A percentile compares a stretch with the other conserved stretches of the same genome.
These are phyloP conservation scores for Psophia crepitans DNA, from an alignment of 2,113 vertebrate genomes.

Conservation along the genomic window DNA sequence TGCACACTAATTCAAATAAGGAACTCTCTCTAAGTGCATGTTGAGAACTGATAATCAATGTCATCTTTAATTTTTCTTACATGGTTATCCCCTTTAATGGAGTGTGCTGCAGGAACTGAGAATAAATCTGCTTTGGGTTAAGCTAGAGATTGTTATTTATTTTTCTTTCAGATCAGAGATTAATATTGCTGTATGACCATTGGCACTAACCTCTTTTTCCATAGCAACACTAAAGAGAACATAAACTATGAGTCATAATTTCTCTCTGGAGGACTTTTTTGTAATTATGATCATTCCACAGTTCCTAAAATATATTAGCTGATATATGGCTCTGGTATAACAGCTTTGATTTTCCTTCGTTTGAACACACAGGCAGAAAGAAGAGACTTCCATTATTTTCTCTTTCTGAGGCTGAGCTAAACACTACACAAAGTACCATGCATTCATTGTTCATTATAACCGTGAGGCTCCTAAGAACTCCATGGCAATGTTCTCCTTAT, in stretches of 20 bases:
- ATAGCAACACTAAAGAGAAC: constrained; percentile 69
- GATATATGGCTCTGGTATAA: constrained; percentile 51
- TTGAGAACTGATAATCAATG: constrained; percentile 22
- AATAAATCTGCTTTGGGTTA: constrained; percentile 51
- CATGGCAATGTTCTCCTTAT: background rate
- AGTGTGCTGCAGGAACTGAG: constrained; percentile 2
- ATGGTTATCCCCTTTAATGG: constrained; percentile 15
- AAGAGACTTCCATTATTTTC: constrained; percentile 25
- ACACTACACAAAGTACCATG: background rate
- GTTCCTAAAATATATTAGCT: constrained; percentile 67
- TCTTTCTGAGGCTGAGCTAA: constrained; percentile 11
- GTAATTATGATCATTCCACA: constrained; percentile 72
- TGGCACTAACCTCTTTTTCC: constrained; percentile 62
- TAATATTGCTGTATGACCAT: constrained; percentile 36
- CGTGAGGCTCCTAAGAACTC: background rate
- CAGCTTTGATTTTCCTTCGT: constrained; percentile 53
- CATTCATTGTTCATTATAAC: constrained; percentile 28
- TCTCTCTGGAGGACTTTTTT: constrained; percentile 59
- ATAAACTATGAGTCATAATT: constrained; percentile 72
- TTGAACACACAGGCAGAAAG: constrained; percentile 38
- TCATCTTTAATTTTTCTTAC: constrained; percentile 27
- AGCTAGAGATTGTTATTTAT: constrained; percentile 58
- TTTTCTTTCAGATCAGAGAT: constrained; percentile 63
- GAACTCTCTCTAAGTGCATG: background rate
- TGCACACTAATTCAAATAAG: background rate